These are phyloP conservation scores for Procambarus clarkii DNA, from an alignment of 1,140 invertebrate genomes.

Conservation along the genomic window DNA sequence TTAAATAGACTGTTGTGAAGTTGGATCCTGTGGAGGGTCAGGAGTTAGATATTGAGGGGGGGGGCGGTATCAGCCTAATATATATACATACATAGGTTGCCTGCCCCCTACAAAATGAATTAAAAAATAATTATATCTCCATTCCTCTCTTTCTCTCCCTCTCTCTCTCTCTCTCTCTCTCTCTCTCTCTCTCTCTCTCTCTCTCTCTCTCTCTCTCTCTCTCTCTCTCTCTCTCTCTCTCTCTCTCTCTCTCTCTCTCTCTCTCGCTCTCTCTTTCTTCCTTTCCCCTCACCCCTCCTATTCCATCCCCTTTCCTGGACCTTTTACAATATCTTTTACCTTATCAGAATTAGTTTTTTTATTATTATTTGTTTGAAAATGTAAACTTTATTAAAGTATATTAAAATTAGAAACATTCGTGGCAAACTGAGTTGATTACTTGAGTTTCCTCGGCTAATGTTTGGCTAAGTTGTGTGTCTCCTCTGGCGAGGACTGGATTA, in stretches of 20 bases:
- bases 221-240: background rate
- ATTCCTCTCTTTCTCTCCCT: background rate
- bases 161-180: background rate
- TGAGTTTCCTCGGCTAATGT: background rate
- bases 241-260: background rate
- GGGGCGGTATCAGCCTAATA: no score
- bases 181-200: background rate
- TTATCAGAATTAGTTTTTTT: background rate
- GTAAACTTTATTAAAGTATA: background rate
- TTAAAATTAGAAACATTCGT: background rate
- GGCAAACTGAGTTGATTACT: background rate
- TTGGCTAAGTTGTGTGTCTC: no score
- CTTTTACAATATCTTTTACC: background rate
- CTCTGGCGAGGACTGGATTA: background rate
- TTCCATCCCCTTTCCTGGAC: background rate
- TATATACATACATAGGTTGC: no score
- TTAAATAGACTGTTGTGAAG: no score
- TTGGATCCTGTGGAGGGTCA: no score
- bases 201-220: slow-evolving; percentile 8
- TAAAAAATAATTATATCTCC: no score
- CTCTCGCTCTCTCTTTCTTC: background rate
- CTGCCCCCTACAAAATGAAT: no score
- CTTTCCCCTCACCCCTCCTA: background rate
- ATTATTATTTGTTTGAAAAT: background rate
- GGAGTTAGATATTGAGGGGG: no score